Evolutionary conservation across 2,888 invertebrate species (phyloP).

Genomic region (Plebejus melissa): DNA sequence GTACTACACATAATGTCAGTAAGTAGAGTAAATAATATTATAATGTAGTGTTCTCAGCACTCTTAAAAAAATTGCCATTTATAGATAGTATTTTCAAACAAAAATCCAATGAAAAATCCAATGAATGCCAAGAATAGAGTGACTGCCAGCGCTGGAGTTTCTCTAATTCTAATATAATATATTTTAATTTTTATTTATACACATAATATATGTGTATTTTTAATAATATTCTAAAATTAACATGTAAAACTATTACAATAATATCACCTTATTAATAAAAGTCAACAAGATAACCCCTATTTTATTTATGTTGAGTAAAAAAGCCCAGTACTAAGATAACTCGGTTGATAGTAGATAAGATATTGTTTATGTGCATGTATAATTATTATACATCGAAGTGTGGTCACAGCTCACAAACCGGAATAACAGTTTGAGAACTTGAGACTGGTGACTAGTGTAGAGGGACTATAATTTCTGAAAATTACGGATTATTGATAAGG

Average conservation of each 20-base stretch:
- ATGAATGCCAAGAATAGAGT: too few relatives aligned
- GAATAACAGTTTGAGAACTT: slow-evolving; percentile 31
- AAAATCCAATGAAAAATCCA: too few relatives aligned
- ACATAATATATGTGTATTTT: too few relatives aligned
- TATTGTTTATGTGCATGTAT: slow-evolving; percentile 22
- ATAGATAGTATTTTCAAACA: too few relatives aligned
- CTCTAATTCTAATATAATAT: too few relatives aligned
- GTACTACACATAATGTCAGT: too few relatives aligned
- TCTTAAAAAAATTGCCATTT: too few relatives aligned
- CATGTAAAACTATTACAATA: background rate
- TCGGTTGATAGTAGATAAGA: slow-evolving; percentile 14
- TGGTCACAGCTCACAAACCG: slow-evolving; percentile 35
- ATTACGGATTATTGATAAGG: background rate
- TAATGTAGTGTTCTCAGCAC: too few relatives aligned
- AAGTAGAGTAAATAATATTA: too few relatives aligned
- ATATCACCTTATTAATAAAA: background rate
- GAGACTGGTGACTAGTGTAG: background rate
- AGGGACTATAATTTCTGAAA: background rate
- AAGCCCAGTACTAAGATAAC: background rate
- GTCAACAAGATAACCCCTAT: background rate
- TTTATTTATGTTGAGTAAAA: slow-evolving; percentile 19
- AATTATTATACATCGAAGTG: slow-evolving; percentile 28
- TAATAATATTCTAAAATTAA: background rate
- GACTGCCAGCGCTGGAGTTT: too few relatives aligned
- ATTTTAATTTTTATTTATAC: too few relatives aligned